Evolutionary conservation across 2,888 invertebrate species (phyloP).

Genomic region (Cataglyphis livida): DNA sequence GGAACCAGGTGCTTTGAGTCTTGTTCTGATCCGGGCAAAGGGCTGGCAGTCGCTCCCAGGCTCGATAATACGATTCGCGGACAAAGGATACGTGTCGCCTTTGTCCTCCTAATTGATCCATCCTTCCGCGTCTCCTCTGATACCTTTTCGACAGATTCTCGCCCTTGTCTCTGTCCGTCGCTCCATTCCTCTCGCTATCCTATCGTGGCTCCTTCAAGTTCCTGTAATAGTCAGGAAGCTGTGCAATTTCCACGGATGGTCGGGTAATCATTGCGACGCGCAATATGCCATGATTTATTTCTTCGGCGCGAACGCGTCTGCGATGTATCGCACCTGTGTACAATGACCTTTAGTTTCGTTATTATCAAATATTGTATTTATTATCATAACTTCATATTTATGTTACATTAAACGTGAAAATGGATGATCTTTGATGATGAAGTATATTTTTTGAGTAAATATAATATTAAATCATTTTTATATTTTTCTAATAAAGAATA

Average conservation of each 20-base stretch:
- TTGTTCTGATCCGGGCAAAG: constrained; percentile 42
- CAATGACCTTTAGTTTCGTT: constrained; percentile 17
- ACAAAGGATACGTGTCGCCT: constrained; percentile 72
- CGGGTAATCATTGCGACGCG: constrained; percentile 13
- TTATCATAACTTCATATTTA: neutral
- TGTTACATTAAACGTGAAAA: neutral
- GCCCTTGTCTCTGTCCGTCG: constrained; percentile 20
- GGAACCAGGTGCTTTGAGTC: constrained; percentile 63
- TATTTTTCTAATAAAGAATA: neutral
- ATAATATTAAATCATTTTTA: neutral
- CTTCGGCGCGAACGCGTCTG: neutral
- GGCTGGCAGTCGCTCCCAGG: constrained; percentile 49
- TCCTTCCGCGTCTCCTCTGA: constrained; percentile 56
- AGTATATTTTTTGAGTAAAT: neutral
- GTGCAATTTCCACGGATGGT: constrained; percentile 33
- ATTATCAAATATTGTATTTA: constrained; percentile 5
- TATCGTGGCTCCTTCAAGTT: constrained; percentile 31
- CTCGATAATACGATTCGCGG: constrained; percentile 70
- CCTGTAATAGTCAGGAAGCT: constrained; percentile 40
- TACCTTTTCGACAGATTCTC: constrained; percentile 52
- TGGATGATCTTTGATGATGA: neutral
- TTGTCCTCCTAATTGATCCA: constrained; percentile 69
- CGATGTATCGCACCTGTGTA: neutral
- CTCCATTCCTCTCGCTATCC: neutral
- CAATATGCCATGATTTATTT: constrained; percentile 22